Conservation (phyloP, 2,888 invertebrate genomes). For the Orgyia antiqua region DNA sequence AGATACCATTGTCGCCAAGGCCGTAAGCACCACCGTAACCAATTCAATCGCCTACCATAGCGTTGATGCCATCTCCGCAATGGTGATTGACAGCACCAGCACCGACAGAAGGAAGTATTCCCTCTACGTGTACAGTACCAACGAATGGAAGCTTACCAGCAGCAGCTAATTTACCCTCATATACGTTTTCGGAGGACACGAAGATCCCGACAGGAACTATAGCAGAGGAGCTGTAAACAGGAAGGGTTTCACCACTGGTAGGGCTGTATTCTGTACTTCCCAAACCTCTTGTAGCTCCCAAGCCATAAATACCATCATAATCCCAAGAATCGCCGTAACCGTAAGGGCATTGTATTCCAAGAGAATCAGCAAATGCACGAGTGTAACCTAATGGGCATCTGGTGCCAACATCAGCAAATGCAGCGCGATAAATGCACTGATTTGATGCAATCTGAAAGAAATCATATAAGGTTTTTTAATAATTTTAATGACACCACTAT, state of each 20-base stretch:
- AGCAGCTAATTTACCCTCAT: no score
- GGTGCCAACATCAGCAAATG: conserved; percentile 16
- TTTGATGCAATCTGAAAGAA: conserved; percentile 7
- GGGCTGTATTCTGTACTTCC: conserved; percentile 3
- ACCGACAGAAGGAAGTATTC: conserved; percentile 29
- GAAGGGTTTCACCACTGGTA: conserved; percentile 28
- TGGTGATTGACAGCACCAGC: no score
- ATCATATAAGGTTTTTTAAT: no score
- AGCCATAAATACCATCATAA: not conserved
- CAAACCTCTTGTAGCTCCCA: conserved; percentile 2
- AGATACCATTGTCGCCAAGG: not conserved
- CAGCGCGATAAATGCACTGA: conserved; percentile 12
- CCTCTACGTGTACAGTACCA: conserved; percentile 31
- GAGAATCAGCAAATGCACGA: no score
- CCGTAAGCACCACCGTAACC: not conserved
- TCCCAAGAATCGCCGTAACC: no score
- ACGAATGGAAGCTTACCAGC: no score
- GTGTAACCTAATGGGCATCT: conserved; percentile 3
- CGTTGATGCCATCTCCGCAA: no score
- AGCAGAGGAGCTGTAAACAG: conserved; percentile 25
- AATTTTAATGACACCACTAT: no score
- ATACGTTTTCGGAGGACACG: conserved; percentile 34
- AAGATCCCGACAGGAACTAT: conserved; percentile 28
- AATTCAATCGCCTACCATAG: conserved; percentile 5
- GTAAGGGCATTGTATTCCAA: no score